A percentile compares a stretch with the other conserved stretches of the same genome.
phyloP scores from a whole-genome alignment of 2,888 invertebrate species.

The Microplitis deprimator region DNA sequence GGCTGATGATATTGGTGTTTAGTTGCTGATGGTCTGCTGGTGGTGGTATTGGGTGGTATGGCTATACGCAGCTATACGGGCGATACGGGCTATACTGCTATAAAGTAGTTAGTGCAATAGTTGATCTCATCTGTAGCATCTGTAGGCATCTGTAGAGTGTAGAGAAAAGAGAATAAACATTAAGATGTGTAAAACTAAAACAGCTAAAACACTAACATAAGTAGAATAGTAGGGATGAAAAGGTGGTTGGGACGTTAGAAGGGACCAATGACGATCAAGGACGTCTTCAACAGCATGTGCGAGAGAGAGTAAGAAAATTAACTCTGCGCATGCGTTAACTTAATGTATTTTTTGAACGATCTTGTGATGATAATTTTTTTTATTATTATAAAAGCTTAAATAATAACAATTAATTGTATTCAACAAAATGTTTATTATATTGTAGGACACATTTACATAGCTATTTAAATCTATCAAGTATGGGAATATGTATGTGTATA shows the following conservation, averaged over 20 bases:
- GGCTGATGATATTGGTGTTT: neutral
- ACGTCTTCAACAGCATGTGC: neutral
- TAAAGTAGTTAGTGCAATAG: neutral
- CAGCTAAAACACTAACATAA: neutral
- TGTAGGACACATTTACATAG: conserved; percentile 12
- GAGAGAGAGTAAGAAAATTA: neutral
- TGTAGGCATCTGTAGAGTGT: neutral
- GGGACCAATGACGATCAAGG: neutral
- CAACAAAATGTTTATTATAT: conserved; percentile 10
- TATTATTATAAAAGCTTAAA: no score
- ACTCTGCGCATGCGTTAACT: neutral
- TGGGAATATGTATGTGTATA: conserved; percentile 9
- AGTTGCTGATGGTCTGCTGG: neutral
- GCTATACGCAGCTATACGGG: no score
- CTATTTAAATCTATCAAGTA: conserved; percentile 54
- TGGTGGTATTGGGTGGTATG: neutral
- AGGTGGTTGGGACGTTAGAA: neutral
- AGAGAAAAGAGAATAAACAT: neutral
- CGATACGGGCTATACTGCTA: no score
- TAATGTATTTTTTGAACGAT: neutral
- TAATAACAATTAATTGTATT: conserved; percentile 28
- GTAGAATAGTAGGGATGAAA: neutral
- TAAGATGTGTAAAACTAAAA: neutral
- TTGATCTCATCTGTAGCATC: no score
- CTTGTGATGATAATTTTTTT: conserved; percentile 1